Conservation (phyloP, 2,888 invertebrate genomes). For the Drosophila mettleri region DNA sequence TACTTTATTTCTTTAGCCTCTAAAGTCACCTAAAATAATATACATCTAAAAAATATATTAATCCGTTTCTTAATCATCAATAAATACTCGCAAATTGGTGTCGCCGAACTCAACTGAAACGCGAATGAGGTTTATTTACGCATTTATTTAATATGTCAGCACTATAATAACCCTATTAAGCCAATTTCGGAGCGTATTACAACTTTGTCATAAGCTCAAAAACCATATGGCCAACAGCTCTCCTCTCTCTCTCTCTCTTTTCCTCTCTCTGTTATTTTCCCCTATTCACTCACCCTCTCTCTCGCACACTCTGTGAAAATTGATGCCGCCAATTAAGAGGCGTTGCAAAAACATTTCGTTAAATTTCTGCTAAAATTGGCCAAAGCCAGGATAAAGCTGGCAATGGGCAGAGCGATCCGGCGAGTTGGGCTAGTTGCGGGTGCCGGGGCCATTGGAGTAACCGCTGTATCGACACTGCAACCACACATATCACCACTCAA, state of each 20-base stretch:
- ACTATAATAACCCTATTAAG: conserved; percentile 44
- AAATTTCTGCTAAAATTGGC: conserved; percentile 48
- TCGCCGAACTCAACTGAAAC: conserved; percentile 2
- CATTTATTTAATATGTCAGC: conserved; percentile 52
- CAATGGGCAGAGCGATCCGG: background rate
- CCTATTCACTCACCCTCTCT: no score
- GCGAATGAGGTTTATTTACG: conserved; percentile 17
- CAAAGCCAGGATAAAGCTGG: conserved; percentile 12
- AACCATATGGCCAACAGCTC: conserved; percentile 40
- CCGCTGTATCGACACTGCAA: conserved; percentile 47
- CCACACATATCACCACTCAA: conserved; percentile 75
- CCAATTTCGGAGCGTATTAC: conserved; percentile 43
- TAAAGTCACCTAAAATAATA: background rate
- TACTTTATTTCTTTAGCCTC: background rate
- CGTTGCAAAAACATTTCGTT: conserved; percentile 71
- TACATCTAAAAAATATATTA: background rate
- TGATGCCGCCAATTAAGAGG: conserved; percentile 79
- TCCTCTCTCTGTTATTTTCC: no score
- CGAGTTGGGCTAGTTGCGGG: background rate
- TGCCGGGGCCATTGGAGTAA: conserved; percentile 4
- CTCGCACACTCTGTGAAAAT: conserved; percentile 37
- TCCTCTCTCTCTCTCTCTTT: background rate
- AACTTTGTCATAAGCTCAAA: conserved; percentile 36
- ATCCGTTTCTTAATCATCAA: background rate
- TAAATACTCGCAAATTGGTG: conserved; percentile 36